Conservation (phyloP, 2,888 invertebrate species). For the Adineta ricciae region DNA sequence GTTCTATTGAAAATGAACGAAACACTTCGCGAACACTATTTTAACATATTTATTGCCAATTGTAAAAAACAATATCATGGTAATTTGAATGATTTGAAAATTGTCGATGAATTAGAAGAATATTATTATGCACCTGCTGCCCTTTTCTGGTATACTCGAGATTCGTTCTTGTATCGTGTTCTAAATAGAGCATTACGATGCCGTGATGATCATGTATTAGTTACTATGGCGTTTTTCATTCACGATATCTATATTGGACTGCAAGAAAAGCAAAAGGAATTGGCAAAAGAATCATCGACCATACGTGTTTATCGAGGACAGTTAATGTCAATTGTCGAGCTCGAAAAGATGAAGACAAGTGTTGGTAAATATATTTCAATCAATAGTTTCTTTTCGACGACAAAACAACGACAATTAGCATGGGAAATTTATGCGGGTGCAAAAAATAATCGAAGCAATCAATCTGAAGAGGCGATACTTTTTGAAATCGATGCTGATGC, state of each 20-base stretch:
- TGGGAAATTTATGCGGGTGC: background rate
- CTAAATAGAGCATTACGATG: background rate
- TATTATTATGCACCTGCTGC: background rate
- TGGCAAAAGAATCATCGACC: background rate
- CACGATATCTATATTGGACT: no score
- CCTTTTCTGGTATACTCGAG: background rate
- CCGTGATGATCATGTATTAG: background rate
- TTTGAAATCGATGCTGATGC: background rate
- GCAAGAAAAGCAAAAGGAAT: background rate
- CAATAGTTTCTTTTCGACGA: background rate
- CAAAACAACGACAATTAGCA: background rate
- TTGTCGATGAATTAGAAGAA: background rate
- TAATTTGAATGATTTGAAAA: background rate
- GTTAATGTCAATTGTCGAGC: background rate
- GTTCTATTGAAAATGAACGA: background rate
- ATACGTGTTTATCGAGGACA: background rate
- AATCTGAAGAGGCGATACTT: background rate
- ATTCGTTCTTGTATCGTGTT: background rate
- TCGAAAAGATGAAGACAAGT: background rate
- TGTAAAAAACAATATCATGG: no score
- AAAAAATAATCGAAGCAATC: background rate
- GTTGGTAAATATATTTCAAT: background rate
- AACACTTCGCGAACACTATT: background rate
- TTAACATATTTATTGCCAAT: fast-evolving
- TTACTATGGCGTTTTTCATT: background rate